Evolutionary conservation across 92 coral and sea anemone genomes (phyloP).

Genomic region (Micromussa lordhowensis): DNA sequence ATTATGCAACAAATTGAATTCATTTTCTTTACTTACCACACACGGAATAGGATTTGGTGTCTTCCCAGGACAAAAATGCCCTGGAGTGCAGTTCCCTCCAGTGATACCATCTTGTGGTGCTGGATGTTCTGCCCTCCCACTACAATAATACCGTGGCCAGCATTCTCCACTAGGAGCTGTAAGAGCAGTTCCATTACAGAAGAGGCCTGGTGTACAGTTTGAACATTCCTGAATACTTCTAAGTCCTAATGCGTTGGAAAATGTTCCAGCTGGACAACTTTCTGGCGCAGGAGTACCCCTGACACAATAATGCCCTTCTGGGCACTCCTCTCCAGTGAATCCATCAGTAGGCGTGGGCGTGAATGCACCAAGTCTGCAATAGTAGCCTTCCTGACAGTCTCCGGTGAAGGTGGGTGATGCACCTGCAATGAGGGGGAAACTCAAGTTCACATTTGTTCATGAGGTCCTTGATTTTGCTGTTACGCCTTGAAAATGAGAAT

Average conservation of each 20-base stretch:
- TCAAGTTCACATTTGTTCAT: not conserved
- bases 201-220: conserved; percentile 92
- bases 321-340: conserved; percentile 85
- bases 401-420: conserved; percentile 82
- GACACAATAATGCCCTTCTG: conserved; percentile 88
- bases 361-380: conserved; percentile 84
- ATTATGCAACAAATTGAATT: too few relatives aligned
- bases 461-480: too few relatives aligned
- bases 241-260: conserved; percentile 81
- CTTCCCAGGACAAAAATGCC: conserved; percentile 92
- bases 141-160: conserved; percentile 87
- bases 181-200: conserved; percentile 91
- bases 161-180: conserved; percentile 89
- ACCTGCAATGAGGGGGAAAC: conserved; percentile 59
- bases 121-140: conserved; percentile 83
- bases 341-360: conserved; percentile 92
- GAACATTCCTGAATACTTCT: conserved; percentile 64
- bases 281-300: conserved; percentile 88
- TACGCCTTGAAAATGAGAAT: too few relatives aligned
- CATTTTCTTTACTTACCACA: conserved; percentile 65
- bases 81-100: conserved; percentile 98
- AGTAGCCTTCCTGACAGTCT: conserved; percentile 85
- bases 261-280: conserved; percentile 94
- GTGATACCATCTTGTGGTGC: conserved; percentile 88
- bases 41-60: conserved; percentile 95